phyloP scores from a whole-genome alignment of 2,888 invertebrate species.

The Xestia xanthographa region DNA sequence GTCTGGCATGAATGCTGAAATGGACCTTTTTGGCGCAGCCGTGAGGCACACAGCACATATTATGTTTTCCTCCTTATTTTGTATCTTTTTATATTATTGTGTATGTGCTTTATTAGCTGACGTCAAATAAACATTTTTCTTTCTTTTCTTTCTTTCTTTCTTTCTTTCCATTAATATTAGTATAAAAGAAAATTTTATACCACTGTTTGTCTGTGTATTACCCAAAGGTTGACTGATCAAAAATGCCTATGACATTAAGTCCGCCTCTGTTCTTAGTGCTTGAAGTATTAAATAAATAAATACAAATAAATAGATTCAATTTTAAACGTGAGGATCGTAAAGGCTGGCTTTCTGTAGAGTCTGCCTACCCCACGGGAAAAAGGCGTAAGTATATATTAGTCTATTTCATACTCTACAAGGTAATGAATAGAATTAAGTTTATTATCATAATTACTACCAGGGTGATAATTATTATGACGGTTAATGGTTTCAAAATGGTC shows the following conservation, averaged over 20 bases:
- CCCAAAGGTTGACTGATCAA: not conserved
- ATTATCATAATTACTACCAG: not conserved
- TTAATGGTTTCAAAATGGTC: conserved; percentile 8
- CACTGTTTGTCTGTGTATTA: not conserved
- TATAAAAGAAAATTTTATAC: not conserved
- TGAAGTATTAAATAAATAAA: not conserved
- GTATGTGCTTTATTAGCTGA: too few relatives aligned
- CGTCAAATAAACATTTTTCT: too few relatives aligned
- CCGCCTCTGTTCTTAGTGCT: not conserved
- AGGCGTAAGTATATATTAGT: not conserved
- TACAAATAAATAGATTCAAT: not conserved
- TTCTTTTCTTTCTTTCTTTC: too few relatives aligned
- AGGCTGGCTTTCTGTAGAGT: not conserved
- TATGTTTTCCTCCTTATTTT: too few relatives aligned
- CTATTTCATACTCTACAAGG: not conserved
- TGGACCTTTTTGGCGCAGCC: too few relatives aligned
- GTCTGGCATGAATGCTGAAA: too few relatives aligned
- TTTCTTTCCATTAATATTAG: too few relatives aligned
- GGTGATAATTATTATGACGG: not conserved
- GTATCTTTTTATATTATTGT: too few relatives aligned
- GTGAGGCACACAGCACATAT: too few relatives aligned
- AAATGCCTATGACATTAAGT: not conserved
- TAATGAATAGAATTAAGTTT: not conserved
- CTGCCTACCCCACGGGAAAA: not conserved
- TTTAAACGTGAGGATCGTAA: not conserved